These are phyloP conservation scores for Stenodema calcarata DNA, from an alignment of 2,888 invertebrate species.

Conservation along the genomic window DNA sequence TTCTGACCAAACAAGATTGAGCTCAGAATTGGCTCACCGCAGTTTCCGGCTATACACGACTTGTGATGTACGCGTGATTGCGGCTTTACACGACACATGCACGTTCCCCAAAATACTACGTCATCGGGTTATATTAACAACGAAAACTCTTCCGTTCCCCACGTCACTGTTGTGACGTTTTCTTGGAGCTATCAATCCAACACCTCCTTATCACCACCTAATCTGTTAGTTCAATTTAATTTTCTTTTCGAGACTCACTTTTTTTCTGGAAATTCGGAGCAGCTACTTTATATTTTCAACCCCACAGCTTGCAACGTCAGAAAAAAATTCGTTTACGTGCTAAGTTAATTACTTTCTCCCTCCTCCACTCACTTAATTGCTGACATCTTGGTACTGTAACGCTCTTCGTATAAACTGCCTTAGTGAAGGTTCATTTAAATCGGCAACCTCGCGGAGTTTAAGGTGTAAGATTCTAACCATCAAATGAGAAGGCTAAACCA, in stretches of 20 bases:
- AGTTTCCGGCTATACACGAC: too few relatives aligned
- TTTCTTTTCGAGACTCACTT: not conserved
- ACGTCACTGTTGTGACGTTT: too few relatives aligned
- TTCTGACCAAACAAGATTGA: too few relatives aligned
- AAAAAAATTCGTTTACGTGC: not conserved
- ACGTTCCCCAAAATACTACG: too few relatives aligned
- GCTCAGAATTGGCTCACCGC: too few relatives aligned
- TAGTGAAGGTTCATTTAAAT: conserved; percentile 5
- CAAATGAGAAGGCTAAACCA: too few relatives aligned
- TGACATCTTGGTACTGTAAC: not conserved
- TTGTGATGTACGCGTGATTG: too few relatives aligned
- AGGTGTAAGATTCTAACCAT: not conserved
- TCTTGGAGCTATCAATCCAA: too few relatives aligned
- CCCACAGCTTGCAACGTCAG: not conserved
- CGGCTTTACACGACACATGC: too few relatives aligned
- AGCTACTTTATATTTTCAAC: not conserved
- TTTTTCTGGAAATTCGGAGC: not conserved
- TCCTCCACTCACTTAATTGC: not conserved
- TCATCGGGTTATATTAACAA: too few relatives aligned
- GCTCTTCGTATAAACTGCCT: not conserved
- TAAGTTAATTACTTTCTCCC: not conserved
- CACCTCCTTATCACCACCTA: too few relatives aligned
- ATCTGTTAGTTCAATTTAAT: not conserved
- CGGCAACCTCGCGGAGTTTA: not conserved
- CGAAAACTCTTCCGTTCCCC: too few relatives aligned